Percentiles rank a stretch among this genome's conserved stretches.
Conservation (phyloP, 1,140 invertebrate genomes). For the Vanessa tameamea region DNA sequence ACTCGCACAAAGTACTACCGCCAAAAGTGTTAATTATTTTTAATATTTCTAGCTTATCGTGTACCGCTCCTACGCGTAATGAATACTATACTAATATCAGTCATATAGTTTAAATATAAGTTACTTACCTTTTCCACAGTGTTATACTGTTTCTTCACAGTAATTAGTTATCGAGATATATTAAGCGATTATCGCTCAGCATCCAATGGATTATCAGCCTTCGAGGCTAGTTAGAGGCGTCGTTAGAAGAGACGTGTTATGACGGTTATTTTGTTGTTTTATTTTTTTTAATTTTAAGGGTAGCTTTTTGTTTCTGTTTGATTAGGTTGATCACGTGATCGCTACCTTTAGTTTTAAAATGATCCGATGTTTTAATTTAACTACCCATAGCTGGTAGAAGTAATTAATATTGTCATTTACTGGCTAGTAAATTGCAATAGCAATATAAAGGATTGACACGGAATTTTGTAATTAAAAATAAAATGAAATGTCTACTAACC, state of each 20-base stretch:
- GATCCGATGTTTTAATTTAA: neutral
- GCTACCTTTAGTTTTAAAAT: neutral
- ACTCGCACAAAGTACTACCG: too few species aligned
- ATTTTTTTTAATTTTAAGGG: slow-evolving; percentile 36
- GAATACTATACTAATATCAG: too few species aligned
- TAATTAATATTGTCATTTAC: too few species aligned
- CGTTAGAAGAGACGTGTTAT: slow-evolving; percentile 59
- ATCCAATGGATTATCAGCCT: slow-evolving; percentile 16
- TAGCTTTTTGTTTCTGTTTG: slow-evolving; percentile 44
- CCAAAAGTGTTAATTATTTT: too few species aligned
- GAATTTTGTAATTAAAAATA: slow-evolving; percentile 40
- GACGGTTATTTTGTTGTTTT: slow-evolving; percentile 62
- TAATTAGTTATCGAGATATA: neutral
- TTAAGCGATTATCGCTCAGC: neutral
- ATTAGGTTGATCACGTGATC: slow-evolving; percentile 20
- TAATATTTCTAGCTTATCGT: too few species aligned
- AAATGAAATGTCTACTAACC: slow-evolving; percentile 78
- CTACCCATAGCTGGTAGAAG: too few species aligned
- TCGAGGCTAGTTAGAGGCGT: slow-evolving; percentile 53
- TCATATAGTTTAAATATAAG: too few species aligned
- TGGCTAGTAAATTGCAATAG: neutral
- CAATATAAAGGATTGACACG: neutral
- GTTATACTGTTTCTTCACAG: too few species aligned
- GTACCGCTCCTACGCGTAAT: too few species aligned
- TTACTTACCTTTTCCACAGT: too few species aligned